These are phyloP conservation scores for Campoplex nolae DNA, from an alignment of 2,888 invertebrate genomes.

Conservation along the genomic window DNA sequence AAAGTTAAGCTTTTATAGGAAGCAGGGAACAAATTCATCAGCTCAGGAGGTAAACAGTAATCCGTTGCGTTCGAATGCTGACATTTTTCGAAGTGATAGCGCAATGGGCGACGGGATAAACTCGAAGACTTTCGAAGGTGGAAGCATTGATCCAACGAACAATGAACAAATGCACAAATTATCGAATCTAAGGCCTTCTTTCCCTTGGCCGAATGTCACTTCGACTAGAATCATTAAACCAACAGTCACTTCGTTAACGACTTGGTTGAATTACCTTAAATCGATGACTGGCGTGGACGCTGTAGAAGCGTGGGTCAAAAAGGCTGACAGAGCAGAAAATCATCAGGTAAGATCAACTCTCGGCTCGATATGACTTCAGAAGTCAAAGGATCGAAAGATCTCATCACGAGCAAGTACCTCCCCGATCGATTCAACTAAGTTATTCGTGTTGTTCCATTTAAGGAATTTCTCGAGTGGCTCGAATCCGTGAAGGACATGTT, in stretches of 20 bases:
- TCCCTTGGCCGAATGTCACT: slow-evolving; percentile 25
- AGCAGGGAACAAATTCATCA: slow-evolving; percentile 27
- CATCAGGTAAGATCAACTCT: slow-evolving; percentile 55
- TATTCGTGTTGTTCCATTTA: background rate
- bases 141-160: slow-evolving; percentile 30
- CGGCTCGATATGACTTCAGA: background rate
- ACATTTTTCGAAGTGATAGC: too few species aligned
- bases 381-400: background rate
- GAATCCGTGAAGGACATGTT: slow-evolving; percentile 72
- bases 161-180: slow-evolving; percentile 30
- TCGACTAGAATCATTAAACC: slow-evolving; percentile 44
- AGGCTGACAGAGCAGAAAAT: slow-evolving; percentile 67
- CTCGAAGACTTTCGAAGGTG: background rate
- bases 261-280: slow-evolving; percentile 75
- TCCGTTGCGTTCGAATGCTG: background rate
- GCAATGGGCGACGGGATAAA: slow-evolving; percentile 7
- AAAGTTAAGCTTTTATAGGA: slow-evolving; percentile 44
- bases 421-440: background rate
- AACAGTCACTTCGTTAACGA: slow-evolving; percentile 62
- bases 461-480: slow-evolving; percentile 78
- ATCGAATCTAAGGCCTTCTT: slow-evolving; percentile 26
- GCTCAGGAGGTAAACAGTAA: slow-evolving; percentile 5
- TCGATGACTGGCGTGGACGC: slow-evolving; percentile 74
- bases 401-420: background rate
- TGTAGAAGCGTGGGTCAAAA: slow-evolving; percentile 74